These are phyloP conservation scores for Colostygia pectinataria DNA, from an alignment of 2,888 invertebrate species.

Conservation along the genomic window DNA sequence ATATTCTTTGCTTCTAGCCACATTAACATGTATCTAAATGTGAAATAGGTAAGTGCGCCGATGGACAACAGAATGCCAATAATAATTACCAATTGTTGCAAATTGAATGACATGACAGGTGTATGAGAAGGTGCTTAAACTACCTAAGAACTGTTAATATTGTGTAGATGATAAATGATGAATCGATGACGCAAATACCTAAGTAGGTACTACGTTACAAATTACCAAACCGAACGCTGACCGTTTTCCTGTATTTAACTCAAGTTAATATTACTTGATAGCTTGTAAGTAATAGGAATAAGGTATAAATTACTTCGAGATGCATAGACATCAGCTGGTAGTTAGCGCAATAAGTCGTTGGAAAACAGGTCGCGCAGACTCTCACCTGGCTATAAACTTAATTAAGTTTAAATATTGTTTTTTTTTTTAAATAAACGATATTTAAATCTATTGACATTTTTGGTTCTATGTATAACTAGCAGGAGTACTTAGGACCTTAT, in stretches of 20 bases:
- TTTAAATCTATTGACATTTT: too few relatives aligned
- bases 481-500: too few relatives aligned
- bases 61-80: slow-evolving; percentile 11
- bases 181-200: slow-evolving; percentile 48
- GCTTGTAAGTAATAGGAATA: background rate
- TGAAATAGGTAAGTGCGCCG: too few relatives aligned
- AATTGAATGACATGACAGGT: slow-evolving; percentile 44
- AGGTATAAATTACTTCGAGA: background rate
- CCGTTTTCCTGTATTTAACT: slow-evolving; percentile 9
- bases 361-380: slow-evolving; percentile 1
- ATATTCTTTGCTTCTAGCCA: too few relatives aligned
- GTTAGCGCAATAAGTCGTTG: slow-evolving; percentile 4
- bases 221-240: slow-evolving; percentile 35
- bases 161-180: slow-evolving; percentile 41
- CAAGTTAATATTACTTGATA: background rate
- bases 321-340: slow-evolving; percentile 1
- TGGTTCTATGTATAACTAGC: too few relatives aligned
- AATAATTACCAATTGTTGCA: slow-evolving; percentile 20
- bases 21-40: too few relatives aligned
- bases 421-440: too few relatives aligned
- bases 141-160: too few relatives aligned
- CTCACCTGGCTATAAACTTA: too few relatives aligned
- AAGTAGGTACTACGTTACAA: slow-evolving; percentile 31
- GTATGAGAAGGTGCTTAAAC: slow-evolving; percentile 32
- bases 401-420: too few relatives aligned